Conservation (phyloP, 2,113 vertebrate genomes). For the Tachuris rubrigastra region DNA sequence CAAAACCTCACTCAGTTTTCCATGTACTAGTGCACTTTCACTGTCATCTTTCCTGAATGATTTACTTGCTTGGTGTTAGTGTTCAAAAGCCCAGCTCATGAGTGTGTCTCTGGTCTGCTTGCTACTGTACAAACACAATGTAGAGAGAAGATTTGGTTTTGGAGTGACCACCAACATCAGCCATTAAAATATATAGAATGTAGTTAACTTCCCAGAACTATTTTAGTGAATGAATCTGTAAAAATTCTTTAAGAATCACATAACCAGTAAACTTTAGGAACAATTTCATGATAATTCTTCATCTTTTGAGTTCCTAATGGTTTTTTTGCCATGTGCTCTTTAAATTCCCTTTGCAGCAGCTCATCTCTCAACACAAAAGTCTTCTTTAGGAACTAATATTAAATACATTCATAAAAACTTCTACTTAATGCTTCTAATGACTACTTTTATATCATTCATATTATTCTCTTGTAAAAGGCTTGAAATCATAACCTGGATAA, state of each 20-base stretch:
- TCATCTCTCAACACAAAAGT: neutral
- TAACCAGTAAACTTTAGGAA: neutral
- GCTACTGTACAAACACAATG: neutral
- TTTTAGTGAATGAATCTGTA: neutral
- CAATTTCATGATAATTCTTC: neutral
- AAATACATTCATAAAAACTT: neutral
- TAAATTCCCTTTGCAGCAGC: neutral
- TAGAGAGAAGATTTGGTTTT: neutral
- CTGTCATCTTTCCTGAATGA: neutral
- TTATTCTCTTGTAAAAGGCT: neutral
- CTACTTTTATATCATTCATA: neutral
- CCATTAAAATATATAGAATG: neutral
- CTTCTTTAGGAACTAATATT: neutral
- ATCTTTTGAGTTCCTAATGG: neutral
- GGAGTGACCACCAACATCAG: neutral
- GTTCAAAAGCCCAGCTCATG: neutral
- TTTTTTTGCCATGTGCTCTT: neutral
- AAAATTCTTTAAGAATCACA: neutral
- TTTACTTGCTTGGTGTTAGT: neutral
- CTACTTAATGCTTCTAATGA: neutral
- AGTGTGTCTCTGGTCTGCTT: rapidly evolving
- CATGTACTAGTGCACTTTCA: neutral
- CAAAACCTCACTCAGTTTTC: neutral
- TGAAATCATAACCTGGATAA: neutral
- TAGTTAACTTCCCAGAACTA: neutral